A percentile compares a stretch with the other conserved stretches of the same genome.
Evolutionary conservation across 2,797 vertebrate genomes (phyloP).

Genomic region (Lutjanus argentimaculatus): DNA sequence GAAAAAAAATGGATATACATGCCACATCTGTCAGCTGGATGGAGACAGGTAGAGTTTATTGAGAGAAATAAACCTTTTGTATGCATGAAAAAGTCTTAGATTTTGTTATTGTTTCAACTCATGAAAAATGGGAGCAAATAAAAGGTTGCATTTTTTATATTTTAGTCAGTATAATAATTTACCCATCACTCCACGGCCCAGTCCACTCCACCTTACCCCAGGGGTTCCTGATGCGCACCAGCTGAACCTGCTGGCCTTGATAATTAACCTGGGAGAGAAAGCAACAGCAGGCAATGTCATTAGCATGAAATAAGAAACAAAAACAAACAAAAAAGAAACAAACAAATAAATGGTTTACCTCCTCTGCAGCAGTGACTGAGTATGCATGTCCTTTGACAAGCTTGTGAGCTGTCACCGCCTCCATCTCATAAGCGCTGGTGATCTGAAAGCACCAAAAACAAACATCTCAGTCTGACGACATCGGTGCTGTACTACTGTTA

Average conservation of each 20-base stretch:
- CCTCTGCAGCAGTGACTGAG: slow-evolving; percentile 84
- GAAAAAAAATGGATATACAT: slow-evolving; percentile 46
- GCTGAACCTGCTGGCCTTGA: slow-evolving; percentile 79
- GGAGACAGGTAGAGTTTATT: no score
- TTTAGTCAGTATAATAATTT: slow-evolving; percentile 36
- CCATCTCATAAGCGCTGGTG: slow-evolving; percentile 76
- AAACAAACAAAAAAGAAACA: no score
- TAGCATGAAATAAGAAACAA: neutral
- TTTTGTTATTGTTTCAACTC: no score
- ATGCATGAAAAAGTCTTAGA: no score
- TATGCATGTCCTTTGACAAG: slow-evolving; percentile 89
- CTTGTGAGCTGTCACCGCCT: slow-evolving; percentile 82
- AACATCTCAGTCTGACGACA: neutral
- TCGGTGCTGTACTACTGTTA: neutral
- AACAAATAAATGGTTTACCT: slow-evolving; percentile 64
- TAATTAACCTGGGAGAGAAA: slow-evolving; percentile 84
- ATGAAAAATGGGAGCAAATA: no score
- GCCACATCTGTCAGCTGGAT: no score
- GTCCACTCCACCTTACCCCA: slow-evolving; percentile 95
- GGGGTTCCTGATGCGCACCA: slow-evolving; percentile 93
- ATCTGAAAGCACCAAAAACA: slow-evolving; percentile 73
- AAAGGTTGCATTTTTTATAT: no score
- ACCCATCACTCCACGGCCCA: slow-evolving; percentile 94
- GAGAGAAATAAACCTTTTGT: no score
- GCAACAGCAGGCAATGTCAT: neutral